Conservation (phyloP, 2,797 vertebrate species). For the Graptemys geographica region DNA sequence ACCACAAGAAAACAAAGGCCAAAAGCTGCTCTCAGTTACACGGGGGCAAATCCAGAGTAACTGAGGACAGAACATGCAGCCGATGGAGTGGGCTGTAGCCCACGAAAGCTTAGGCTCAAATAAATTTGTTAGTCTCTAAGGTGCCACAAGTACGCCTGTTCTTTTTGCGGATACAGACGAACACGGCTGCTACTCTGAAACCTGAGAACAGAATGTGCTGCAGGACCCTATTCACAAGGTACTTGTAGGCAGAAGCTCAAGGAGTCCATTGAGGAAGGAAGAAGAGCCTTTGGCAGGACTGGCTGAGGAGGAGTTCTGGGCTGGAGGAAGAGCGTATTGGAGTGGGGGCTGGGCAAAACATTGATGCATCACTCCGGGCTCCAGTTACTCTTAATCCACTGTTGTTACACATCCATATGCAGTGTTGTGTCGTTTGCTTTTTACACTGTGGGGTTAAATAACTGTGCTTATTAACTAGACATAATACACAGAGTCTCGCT, state of each 20-base stretch:
- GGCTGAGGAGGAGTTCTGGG: background rate
- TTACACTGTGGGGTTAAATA: background rate
- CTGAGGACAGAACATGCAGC: too few relatives aligned
- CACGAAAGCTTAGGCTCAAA: too few relatives aligned
- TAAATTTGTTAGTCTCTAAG: too few relatives aligned
- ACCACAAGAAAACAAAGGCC: background rate
- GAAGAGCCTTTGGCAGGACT: background rate
- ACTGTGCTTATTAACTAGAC: background rate
- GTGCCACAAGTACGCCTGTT: too few relatives aligned
- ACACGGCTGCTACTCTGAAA: too few relatives aligned
- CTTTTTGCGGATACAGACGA: too few relatives aligned
- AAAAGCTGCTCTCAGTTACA: background rate
- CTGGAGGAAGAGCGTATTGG: background rate
- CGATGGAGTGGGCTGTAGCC: too few relatives aligned
- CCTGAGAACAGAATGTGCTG: background rate
- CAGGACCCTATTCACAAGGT: background rate
- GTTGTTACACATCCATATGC: background rate
- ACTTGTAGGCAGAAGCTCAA: background rate
- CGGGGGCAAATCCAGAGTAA: background rate
- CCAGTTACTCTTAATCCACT: background rate
- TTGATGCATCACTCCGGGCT: too few relatives aligned
- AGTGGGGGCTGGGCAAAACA: background rate
- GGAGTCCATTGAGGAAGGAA: background rate
- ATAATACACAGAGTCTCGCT: background rate
- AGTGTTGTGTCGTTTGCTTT: background rate